Conservation (phyloP, 2,797 vertebrate genomes). For the Labeo calbasu region DNA sequence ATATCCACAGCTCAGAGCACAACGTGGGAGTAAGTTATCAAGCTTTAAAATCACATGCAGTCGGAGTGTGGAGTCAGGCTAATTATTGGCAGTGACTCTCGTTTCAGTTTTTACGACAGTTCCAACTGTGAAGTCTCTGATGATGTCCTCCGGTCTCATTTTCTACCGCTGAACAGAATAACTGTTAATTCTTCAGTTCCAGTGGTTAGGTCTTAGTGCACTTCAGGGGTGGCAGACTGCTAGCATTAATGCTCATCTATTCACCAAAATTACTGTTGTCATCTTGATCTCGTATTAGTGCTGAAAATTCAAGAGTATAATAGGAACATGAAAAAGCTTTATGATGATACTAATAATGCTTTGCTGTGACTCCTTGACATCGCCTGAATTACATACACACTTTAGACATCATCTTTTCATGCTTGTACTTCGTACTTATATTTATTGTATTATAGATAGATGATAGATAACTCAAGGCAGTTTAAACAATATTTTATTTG, state of each 20-base stretch:
- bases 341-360: background rate
- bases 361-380: background rate
- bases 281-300: slow-evolving; percentile 9
- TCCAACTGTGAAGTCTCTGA: slow-evolving; percentile 40
- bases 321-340: background rate
- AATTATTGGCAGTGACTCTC: slow-evolving; percentile 34
- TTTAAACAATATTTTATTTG: too few species aligned
- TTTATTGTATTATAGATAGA: background rate
- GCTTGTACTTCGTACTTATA: background rate
- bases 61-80: slow-evolving; percentile 21
- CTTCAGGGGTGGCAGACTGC: background rate
- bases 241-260: slow-evolving; percentile 3
- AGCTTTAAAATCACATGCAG: slow-evolving; percentile 42
- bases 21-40: slow-evolving; percentile 45
- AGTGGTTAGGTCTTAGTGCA: slow-evolving; percentile 29
- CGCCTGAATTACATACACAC: background rate
- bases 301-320: slow-evolving; percentile 8
- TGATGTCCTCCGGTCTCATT: slow-evolving; percentile 10
- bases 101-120: slow-evolving; percentile 38
- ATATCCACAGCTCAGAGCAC: slow-evolving; percentile 26
- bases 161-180: slow-evolving; percentile 30
- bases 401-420: background rate
- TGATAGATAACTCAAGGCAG: too few species aligned
- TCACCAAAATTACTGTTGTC: slow-evolving; percentile 34
- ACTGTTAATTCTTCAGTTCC: slow-evolving; percentile 23